Percentiles rank a stretch among this genome's conserved stretches.
Conservation (phyloP, 1,140 invertebrate species). For the Apocrypta bakeri region DNA sequence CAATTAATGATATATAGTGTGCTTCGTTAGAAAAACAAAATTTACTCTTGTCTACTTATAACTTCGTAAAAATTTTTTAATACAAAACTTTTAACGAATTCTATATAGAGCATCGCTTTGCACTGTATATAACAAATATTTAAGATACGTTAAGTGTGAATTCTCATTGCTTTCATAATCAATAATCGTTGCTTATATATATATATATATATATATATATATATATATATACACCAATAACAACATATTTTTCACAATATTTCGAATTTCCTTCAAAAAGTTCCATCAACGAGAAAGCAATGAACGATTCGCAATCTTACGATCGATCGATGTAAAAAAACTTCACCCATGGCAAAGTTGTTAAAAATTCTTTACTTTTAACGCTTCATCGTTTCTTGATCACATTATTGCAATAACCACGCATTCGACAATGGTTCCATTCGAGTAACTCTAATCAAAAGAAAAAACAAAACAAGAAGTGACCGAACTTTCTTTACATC, state of each 20-base stretch:
- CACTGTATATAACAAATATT: conserved; percentile 31
- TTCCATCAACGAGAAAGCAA: conserved; percentile 2
- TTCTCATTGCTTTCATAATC: conserved; percentile 21
- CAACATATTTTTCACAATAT: not conserved
- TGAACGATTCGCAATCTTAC: not conserved
- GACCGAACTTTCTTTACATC: conserved; percentile 22
- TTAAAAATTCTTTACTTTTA: conserved; percentile 11
- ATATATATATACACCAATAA: no score
- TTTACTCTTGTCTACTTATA: conserved; percentile 1
- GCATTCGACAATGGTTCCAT: not conserved
- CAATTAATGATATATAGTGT: conserved; percentile 41
- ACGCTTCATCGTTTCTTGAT: not conserved
- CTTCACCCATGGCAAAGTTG: not conserved
- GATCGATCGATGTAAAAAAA: conserved; percentile 27
- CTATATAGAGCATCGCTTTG: conserved; percentile 47
- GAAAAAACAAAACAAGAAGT: no score
- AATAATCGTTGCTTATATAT: not conserved
- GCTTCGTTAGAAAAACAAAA: conserved; percentile 41
- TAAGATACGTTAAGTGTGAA: conserved; percentile 16
- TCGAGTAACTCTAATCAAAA: not conserved
- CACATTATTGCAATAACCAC: not conserved
- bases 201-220: no score
- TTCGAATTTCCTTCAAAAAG: not conserved
- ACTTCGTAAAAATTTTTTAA: conserved; percentile 29
- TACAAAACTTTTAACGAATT: conserved; percentile 41